Evolutionary conservation across 2,113 vertebrate genomes (phyloP).

Genomic region (Orthonyx spaldingii): DNA sequence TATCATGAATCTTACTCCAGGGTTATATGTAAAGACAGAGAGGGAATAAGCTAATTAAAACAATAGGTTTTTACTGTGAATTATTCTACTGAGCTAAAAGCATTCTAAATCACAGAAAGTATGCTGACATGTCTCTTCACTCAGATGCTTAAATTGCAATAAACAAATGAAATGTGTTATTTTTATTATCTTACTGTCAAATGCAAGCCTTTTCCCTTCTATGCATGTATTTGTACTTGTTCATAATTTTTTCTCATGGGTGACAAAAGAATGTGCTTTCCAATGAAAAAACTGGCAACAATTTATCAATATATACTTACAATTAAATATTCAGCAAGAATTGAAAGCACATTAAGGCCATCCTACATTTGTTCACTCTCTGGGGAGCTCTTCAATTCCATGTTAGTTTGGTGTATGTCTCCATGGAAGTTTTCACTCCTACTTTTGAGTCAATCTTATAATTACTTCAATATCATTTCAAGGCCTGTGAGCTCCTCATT

Average conservation of each 20-base stretch:
- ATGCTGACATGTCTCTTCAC: background rate
- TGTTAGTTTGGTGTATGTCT: background rate
- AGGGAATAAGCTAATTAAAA: background rate
- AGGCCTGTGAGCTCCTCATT: slow-evolving; percentile 21
- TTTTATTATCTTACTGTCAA: background rate
- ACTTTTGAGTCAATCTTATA: slow-evolving; percentile 10
- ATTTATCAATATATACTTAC: background rate
- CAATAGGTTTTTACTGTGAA: background rate
- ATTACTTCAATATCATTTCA: slow-evolving; percentile 38
- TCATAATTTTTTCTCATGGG: background rate
- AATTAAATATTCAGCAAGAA: slow-evolving; percentile 31
- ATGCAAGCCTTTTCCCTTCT: background rate
- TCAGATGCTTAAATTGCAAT: background rate
- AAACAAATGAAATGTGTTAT: background rate
- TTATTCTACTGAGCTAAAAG: background rate
- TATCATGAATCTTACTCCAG: background rate
- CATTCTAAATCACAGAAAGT: background rate
- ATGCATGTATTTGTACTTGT: background rate
- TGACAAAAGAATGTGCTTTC: background rate
- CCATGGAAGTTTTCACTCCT: background rate
- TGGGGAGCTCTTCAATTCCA: background rate
- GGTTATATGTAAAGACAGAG: background rate
- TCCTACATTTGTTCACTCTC: background rate
- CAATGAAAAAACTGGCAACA: background rate
- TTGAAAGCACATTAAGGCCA: background rate